Evolutionary conservation across 2,888 invertebrate species (phyloP).

Genomic region (Tipula helvola): DNA sequence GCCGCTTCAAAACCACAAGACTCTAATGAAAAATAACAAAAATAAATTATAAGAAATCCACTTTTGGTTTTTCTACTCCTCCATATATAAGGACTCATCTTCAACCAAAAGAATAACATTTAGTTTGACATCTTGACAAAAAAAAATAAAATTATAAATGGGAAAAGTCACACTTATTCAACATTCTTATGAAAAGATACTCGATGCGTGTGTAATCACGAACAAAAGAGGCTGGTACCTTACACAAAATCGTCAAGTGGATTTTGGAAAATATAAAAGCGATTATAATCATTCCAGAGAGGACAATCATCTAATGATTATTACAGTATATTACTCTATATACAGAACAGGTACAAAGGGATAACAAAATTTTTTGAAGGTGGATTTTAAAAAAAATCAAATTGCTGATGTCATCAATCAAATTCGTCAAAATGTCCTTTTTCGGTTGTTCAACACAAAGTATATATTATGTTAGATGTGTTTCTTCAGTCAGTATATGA

Average conservation of each 20-base stretch:
- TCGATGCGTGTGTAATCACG: not conserved
- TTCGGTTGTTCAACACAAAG: not conserved
- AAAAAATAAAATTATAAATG: not conserved
- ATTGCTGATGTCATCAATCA: not conserved
- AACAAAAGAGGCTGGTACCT: not conserved
- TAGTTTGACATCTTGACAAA: not conserved
- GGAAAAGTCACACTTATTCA: not conserved
- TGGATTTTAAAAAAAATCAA: not conserved
- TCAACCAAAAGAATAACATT: not conserved
- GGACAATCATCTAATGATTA: not conserved
- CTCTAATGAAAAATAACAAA: not conserved
- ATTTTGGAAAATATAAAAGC: not conserved
- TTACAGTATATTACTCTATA: not conserved
- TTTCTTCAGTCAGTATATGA: not conserved
- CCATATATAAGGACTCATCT: not conserved
- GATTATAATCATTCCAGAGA: not conserved
- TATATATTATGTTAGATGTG: not conserved
- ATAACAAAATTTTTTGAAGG: not conserved
- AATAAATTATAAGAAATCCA: not conserved
- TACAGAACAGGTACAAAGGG: not conserved
- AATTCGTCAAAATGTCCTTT: not conserved
- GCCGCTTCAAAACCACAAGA: conserved; percentile 9
- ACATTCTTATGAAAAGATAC: not conserved
- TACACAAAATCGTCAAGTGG: not conserved
- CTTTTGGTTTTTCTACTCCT: not conserved